These are phyloP conservation scores for Eudyptes chrysolophus DNA, from an alignment of 2,113 vertebrate species.

Conservation along the genomic window DNA sequence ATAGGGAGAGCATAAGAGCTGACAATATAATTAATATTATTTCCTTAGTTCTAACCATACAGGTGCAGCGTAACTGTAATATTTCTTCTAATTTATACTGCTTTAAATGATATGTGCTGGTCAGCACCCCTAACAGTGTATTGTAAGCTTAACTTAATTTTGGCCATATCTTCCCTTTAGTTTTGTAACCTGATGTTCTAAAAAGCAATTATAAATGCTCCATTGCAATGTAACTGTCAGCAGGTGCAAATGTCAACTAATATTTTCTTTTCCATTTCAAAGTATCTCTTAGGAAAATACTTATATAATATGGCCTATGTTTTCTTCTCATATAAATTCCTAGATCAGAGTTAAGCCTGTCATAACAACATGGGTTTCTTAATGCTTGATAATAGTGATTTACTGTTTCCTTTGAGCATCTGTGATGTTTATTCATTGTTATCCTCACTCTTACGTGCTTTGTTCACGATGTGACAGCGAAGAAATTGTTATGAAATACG, in stretches of 20 bases:
- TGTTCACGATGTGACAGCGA: background rate
- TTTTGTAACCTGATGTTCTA: background rate
- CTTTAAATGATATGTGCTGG: background rate
- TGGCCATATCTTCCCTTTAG: background rate
- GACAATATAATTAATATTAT: constrained; percentile 13
- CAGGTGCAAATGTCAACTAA: background rate
- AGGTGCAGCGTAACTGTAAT: background rate
- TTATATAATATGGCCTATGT: background rate
- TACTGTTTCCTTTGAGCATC: constrained; percentile 28
- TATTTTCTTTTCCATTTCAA: background rate
- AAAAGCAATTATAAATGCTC: background rate
- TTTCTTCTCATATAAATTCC: background rate
- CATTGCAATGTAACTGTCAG: background rate
- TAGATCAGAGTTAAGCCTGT: constrained; percentile 13
- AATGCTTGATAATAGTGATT: constrained; percentile 10
- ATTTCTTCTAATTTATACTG: background rate
- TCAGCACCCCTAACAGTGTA: background rate
- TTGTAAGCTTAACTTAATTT: background rate
- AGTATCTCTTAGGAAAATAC: background rate
- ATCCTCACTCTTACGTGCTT: background rate
- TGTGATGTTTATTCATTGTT: constrained; percentile 29
- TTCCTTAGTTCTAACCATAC: background rate
- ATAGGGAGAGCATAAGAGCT: background rate
- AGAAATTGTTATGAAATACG: background rate
- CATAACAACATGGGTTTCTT: background rate